These are phyloP conservation scores for Neotragus pygmaeus DNA, from an alignment of 2,113 vertebrate genomes.

Conservation along the genomic window DNA sequence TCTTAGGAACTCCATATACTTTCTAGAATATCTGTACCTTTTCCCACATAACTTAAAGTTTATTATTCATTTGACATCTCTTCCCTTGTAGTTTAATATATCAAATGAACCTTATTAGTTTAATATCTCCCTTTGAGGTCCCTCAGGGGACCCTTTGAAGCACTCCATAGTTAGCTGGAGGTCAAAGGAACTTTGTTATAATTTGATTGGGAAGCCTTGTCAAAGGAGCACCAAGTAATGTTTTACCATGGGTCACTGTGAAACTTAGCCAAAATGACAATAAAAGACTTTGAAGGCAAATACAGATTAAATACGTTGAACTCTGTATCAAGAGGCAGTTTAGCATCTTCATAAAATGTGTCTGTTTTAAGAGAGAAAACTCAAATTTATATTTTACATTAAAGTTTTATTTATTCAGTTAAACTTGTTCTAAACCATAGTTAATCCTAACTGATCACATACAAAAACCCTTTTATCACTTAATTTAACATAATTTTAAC, in stretches of 20 bases:
- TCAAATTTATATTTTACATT: background rate
- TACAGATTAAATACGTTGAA: background rate
- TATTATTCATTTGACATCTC: background rate
- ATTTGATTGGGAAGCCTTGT: background rate
- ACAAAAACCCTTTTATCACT: background rate
- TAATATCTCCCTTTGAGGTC: background rate
- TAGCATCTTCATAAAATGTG: background rate
- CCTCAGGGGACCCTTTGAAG: background rate
- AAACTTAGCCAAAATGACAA: background rate
- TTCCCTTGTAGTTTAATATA: background rate
- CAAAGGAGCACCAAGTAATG: background rate
- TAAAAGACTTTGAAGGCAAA: background rate
- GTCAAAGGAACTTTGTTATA: background rate
- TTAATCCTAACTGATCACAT: background rate
- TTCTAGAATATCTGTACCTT: background rate
- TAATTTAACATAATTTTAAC: background rate
- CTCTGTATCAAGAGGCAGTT: background rate
- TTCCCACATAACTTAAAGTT: background rate
- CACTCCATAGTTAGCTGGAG: background rate
- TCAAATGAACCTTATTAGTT: background rate
- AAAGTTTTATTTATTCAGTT: background rate
- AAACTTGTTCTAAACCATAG: background rate
- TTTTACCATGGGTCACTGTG: background rate
- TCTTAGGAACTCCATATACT: background rate
- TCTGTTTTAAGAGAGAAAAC: background rate